A percentile compares a stretch with the other conserved stretches of the same genome.
Evolutionary conservation across 2,113 vertebrate species (phyloP).

Genomic region (Trichechus manatus): DNA sequence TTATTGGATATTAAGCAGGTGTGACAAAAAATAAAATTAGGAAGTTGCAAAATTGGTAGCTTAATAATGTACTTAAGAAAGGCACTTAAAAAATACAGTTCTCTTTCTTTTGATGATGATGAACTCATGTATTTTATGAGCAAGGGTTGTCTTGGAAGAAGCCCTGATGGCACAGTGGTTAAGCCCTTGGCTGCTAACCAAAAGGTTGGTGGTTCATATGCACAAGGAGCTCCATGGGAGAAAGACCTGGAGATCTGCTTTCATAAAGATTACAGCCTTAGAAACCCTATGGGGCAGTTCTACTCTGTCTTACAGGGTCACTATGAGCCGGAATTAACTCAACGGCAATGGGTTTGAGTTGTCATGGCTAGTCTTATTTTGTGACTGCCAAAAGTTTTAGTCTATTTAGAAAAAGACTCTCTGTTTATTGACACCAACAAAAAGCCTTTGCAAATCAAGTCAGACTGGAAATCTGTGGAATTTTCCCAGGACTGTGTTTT

Average conservation of each 20-base stretch:
- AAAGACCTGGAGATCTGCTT: not conserved
- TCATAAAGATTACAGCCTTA: not conserved
- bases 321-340: not conserved
- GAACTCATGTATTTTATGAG: constrained; percentile 21
- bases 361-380: constrained; percentile 38
- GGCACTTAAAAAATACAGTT: not conserved
- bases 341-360: not conserved
- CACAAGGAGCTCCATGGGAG: not conserved
- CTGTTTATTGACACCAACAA: constrained; percentile 64
- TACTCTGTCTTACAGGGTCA: not conserved
- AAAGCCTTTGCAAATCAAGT: constrained; percentile 67
- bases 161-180: not conserved
- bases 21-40: not conserved
- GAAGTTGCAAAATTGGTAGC: constrained; percentile 27
- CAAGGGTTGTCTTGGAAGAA: not conserved
- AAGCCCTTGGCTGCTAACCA: not conserved
- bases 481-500: constrained; percentile 66
- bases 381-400: not conserved
- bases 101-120: not conserved
- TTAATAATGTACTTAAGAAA: not conserved
- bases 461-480: not conserved
- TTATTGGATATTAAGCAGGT: constrained; percentile 49
- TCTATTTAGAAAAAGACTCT: constrained; percentile 8
- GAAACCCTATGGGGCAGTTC: not conserved
- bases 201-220: not conserved